Conservation (phyloP, 64 coral and sea anemone species). For the Porites lutea region DNA sequence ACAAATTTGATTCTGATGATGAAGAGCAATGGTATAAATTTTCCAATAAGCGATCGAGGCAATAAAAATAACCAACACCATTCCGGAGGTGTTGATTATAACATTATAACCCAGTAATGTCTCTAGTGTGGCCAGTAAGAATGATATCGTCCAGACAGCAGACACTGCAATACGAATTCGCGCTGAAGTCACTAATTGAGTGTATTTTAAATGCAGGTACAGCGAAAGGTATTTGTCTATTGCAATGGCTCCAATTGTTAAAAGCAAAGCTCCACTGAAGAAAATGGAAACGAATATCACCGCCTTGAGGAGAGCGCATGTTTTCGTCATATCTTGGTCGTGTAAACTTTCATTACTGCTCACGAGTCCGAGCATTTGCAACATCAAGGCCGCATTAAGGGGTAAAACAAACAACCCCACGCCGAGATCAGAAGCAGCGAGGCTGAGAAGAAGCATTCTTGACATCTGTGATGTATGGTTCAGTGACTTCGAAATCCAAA, state of each 20-base stretch:
- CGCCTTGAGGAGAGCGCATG: not conserved
- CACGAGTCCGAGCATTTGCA: not conserved
- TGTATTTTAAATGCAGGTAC: not conserved
- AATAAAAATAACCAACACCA: not conserved
- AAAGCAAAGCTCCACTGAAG: not conserved
- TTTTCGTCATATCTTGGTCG: not conserved
- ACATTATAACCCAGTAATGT: not conserved
- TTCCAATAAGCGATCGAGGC: not conserved
- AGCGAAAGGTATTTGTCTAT: not conserved
- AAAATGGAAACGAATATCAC: not conserved
- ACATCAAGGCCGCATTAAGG: not conserved
- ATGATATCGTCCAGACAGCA: not conserved
- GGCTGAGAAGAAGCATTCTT: not conserved
- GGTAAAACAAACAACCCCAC: not conserved
- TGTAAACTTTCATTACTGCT: not conserved
- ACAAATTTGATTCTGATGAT: slow-evolving; percentile 1
- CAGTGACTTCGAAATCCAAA: not conserved
- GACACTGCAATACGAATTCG: not conserved
- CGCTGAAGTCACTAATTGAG: not conserved
- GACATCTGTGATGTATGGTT: not conserved
- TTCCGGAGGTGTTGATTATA: not conserved
- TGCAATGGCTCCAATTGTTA: not conserved
- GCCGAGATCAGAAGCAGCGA: not conserved
- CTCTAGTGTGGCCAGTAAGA: not conserved
- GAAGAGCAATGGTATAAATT: not conserved